phyloP scores from a whole-genome alignment of 2,888 invertebrate genomes.

The Euspilapteryx auroguttella region DNA sequence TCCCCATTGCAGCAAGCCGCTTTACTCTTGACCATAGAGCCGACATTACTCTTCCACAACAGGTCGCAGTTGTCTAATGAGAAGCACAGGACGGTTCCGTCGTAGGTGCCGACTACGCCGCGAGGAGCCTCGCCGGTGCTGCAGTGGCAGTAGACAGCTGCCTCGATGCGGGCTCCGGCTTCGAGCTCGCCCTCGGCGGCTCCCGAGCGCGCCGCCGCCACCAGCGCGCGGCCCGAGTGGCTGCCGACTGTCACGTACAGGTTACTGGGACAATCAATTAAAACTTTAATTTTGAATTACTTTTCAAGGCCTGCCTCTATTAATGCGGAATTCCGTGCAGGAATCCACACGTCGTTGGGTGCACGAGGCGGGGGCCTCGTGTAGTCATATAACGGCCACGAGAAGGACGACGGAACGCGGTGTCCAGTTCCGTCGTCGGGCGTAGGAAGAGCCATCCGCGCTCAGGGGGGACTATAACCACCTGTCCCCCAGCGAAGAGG shows the following conservation, averaged over 20 bases:
- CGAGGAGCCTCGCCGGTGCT: slow-evolving; percentile 14
- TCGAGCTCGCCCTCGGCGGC: slow-evolving; percentile 36
- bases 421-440: too few species aligned
- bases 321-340: too few species aligned
- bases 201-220: slow-evolving; percentile 60
- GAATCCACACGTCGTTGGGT: too few species aligned
- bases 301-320: too few species aligned
- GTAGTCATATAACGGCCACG: too few species aligned
- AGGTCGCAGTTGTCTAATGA: slow-evolving; percentile 50
- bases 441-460: too few species aligned
- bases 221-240: slow-evolving; percentile 72
- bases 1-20: slow-evolving; percentile 25
- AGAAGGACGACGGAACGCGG: too few species aligned
- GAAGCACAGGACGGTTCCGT: slow-evolving; percentile 72
- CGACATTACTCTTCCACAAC: slow-evolving; percentile 65
- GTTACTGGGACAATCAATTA: slow-evolving; percentile 22
- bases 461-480: too few species aligned
- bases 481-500: too few species aligned
- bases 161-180: slow-evolving; percentile 74
- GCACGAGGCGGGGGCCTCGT: too few species aligned
- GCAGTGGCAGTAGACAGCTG: slow-evolving; percentile 48
- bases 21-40: slow-evolving; percentile 67
- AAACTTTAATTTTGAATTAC: background rate
- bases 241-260: slow-evolving; percentile 38
- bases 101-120: slow-evolving; percentile 77